Base-by-base conservation (phyloP, 2,888 invertebrate species). In the Lutraria lutraria region DNA sequence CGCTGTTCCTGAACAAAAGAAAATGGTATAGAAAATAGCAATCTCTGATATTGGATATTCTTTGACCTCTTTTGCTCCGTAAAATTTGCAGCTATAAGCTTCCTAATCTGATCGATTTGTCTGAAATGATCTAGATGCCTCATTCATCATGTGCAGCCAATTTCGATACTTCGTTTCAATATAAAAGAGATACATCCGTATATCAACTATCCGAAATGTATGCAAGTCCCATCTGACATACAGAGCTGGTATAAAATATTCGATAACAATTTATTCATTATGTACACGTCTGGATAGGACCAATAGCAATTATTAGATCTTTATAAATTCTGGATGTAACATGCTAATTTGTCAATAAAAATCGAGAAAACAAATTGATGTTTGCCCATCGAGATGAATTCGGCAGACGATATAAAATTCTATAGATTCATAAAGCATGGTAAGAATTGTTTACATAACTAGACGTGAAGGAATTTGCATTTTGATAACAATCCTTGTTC, bases 331-430 rank as follows among this genome's bases (percentile, higher is more conserved):
- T 63, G 54, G 54, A 84, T 76, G 76, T 84, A 84, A 76, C 72
- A 84, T 84, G 84, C 84, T 84, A 84, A 84, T 84, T 84, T 84
- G 84, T 76, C 84, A 84, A 84, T 76, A 76, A 84, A 76, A 53
- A 54, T 76, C 29, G 53, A 52, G 54, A 29, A 84, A 84, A 84
- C 76, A 84, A 84, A 84, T 84, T 84, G 84, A 76, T 76, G 68
- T 76, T 84, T 68, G 25, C 52, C 84, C 84, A 10, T 72, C 25
- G 84, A 54, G 84, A 84, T 84, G 76, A n/a, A 16, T 72, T 19
- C 72, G 76, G 76, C 68, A 84, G 72, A 84, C 84, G 76, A 31
- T 72, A 84, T 84, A 76, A 72, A 84, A 72, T 72, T 76, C 52
- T 31, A 54, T 76, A 76, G 29, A 34, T 76, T 76, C 76, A 76